A percentile compares a stretch with the other conserved stretches of the same genome.
Evolutionary conservation across 2,888 invertebrate species (phyloP).

Genomic region (Sinelater perroti): DNA sequence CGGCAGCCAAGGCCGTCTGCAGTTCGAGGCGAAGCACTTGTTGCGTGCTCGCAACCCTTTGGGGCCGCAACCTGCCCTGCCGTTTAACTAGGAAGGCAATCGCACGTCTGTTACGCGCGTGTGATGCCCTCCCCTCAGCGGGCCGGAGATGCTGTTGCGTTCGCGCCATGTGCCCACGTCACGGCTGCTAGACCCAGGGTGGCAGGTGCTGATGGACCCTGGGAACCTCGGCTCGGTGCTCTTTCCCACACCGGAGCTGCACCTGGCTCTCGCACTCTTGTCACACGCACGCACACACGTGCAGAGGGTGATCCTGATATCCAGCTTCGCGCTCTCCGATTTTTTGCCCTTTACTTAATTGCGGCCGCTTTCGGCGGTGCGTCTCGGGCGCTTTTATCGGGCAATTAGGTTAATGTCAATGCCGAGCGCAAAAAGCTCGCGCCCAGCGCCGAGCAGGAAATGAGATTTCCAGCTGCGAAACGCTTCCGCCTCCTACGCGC

Average conservation of each 20-base stretch:
- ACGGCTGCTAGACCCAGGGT: constrained; percentile 39
- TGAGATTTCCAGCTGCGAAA: no score
- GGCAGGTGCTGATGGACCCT: constrained; percentile 50
- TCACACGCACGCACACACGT: constrained; percentile 49
- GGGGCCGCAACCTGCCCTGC: not conserved
- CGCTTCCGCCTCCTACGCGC: no score
- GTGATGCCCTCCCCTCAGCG: constrained; percentile 11
- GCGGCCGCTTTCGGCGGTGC: no score
- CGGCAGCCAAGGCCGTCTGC: constrained; percentile 10
- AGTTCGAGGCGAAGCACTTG: not conserved
- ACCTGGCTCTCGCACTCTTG: constrained; percentile 47
- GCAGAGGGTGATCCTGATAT: constrained; percentile 43
- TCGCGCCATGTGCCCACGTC: constrained; percentile 40
- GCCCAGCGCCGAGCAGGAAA: no score
- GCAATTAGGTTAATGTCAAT: no score
- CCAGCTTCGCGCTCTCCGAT: constrained; percentile 25
- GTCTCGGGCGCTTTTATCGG: no score
- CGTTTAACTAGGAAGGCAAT: not conserved
- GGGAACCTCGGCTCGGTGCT: constrained; percentile 47
- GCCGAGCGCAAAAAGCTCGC: no score
- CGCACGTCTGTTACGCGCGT: constrained; percentile 32
- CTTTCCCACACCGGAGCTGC: constrained; percentile 50
- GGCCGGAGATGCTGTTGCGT: constrained; percentile 34
- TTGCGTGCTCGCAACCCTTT: constrained; percentile 11
- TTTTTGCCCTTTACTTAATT: constrained; percentile 18